Base-by-base conservation (phyloP, 2,888 invertebrate genomes). In the Ecdyonurus torrentis region DNA sequence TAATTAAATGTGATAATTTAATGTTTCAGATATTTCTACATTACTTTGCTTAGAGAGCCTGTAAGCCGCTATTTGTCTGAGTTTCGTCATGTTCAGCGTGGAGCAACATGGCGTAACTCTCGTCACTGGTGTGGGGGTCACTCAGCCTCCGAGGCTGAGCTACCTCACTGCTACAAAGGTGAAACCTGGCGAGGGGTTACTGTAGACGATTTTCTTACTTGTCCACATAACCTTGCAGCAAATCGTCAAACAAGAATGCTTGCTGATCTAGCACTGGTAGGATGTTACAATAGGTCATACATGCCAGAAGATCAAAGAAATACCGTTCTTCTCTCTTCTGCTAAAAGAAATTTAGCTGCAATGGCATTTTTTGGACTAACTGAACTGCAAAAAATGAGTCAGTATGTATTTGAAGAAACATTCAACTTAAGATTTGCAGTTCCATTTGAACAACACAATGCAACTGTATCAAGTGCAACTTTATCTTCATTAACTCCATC, bases 331-430 rank as follows among this genome's bases (percentile, higher is more conserved):
- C 78, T 99, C 66, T 89, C 91, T 50, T 96, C 95, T 71, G 99
- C 99, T 62, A 97, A 97, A 77, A 83, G 87, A 68, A 99, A 99
- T 77, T 80, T 99, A 64, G 86, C 89, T 66, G 87, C 88, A 60
- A 93, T 99, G 92, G 90, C 97, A 62, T 99, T 93, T 76, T 98
- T 98, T 75, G 98, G 97, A 67, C 82, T 99, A 66, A 95, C 96
- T 5, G 99, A 99, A 77, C 86, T 85, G 76, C 97, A 98, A 78
- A 89, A 89, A 82, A 83, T 87, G 72, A 88, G 91, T 25, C 94
- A 94, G 74, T 93, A 93, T 75, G 87, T 95, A 69, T 96, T 96
- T 74, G 95, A 96, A 73, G 90, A 91, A 76, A 92, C 91, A 19
- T 96, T 96, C 74, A 90, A 90, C 74, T 81, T 95, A 71, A 82